These are phyloP conservation scores for Diachrysia chrysitis DNA, from an alignment of 2,888 invertebrate species.

Conservation along the genomic window DNA sequence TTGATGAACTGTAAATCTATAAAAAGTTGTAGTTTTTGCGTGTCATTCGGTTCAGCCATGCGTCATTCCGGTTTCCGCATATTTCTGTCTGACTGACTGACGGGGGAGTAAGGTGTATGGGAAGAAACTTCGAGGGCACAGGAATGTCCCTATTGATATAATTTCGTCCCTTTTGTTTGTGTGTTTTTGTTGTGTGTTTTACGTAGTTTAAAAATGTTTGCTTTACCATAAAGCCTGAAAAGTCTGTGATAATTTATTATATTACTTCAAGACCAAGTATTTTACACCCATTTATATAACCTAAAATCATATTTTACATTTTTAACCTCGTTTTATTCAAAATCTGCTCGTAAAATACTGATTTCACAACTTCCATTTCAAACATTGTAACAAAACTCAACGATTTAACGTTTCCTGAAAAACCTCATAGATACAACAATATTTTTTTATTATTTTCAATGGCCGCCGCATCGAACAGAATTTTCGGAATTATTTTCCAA, in stretches of 20 bases:
- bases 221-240: too few species aligned
- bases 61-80: conserved; percentile 6
- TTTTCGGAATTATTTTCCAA: conserved; percentile 56
- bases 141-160: neutral
- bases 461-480: conserved; percentile 27
- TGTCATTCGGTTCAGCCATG: neutral
- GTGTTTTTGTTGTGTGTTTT: too few species aligned
- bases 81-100: neutral
- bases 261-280: too few species aligned
- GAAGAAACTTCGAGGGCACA: neutral
- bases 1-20: conserved; percentile 7
- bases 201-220: too few species aligned
- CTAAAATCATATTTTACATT: too few species aligned
- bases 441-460: conserved; percentile 59
- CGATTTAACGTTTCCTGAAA: conserved; percentile 31
- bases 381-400: conserved; percentile 17
- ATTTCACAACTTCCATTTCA: neutral
- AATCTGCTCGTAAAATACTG: neutral
- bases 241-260: too few species aligned
- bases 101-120: neutral
- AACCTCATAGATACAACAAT: conserved; percentile 43
- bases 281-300: too few species aligned
- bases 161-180: neutral
- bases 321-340: neutral
- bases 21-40: neutral